Percentiles rank a stretch among this genome's conserved stretches.
These are phyloP conservation scores for Psettodes erumei DNA, from an alignment of 2,113 vertebrate genomes.

Conservation along the genomic window DNA sequence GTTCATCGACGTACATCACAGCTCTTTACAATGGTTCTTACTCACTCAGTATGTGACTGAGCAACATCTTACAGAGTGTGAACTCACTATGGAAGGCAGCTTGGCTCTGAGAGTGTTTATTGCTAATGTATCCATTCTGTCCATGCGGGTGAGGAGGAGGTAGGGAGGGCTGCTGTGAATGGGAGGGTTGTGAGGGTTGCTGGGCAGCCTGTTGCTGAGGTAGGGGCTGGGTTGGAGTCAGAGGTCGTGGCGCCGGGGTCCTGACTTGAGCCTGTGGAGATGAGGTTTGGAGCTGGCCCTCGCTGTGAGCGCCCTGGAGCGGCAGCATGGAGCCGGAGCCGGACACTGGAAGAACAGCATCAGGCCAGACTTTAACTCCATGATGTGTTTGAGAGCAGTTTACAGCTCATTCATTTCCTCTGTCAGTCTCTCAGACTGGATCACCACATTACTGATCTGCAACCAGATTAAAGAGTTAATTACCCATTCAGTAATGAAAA, in stretches of 20 bases:
- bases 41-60: neutral
- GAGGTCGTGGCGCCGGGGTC: slow-evolving; percentile 71
- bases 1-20: neutral
- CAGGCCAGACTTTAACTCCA: neutral
- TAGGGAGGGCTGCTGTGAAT: slow-evolving; percentile 64
- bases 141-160: slow-evolving; percentile 54
- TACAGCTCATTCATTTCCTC: neutral
- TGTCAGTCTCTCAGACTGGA: neutral
- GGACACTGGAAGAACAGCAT: slow-evolving; percentile 53
- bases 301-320: slow-evolving; percentile 72
- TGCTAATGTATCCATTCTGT: slow-evolving; percentile 70
- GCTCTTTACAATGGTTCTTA: neutral
- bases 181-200: slow-evolving; percentile 51
- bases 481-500: neutral
- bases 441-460: neutral
- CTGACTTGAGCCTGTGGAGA: slow-evolving; percentile 78
- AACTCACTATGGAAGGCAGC: slow-evolving; percentile 81
- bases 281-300: slow-evolving; percentile 75
- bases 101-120: slow-evolving; percentile 69
- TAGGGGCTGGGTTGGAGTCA: slow-evolving; percentile 69
- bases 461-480: neutral
- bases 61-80: neutral
- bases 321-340: slow-evolving; percentile 76
- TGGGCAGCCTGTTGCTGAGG: slow-evolving; percentile 70
- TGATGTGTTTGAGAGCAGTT: neutral